Evolutionary conservation across 2,113 vertebrate species (phyloP).

Genomic region (Phrynocephalus versicolor): DNA sequence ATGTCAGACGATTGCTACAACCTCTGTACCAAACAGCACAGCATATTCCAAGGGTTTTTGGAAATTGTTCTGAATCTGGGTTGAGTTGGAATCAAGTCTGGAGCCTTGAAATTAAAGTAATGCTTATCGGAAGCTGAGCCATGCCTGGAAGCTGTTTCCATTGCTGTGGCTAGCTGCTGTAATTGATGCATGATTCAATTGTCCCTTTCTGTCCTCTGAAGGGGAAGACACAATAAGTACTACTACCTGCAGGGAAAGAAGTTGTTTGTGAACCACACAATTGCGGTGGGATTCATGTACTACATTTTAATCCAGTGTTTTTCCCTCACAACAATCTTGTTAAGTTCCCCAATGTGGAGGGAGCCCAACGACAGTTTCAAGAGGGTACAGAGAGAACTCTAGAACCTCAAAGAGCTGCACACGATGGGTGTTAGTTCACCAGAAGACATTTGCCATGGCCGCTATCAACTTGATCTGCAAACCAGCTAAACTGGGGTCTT

Average conservation of each 20-base stretch:
- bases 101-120: not conserved
- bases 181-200: not conserved
- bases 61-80: not conserved
- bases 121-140: not conserved
- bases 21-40: not conserved
- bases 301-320: not conserved
- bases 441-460: not conserved
- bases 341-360: not conserved
- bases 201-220: not conserved
- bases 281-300: not conserved
- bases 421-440: not conserved
- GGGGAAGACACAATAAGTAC: not conserved
- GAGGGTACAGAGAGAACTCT: not conserved
- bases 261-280: not conserved
- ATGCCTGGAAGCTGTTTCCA: conserved; percentile 10
- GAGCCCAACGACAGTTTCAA: not conserved
- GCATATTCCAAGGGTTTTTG: not conserved
- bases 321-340: not conserved
- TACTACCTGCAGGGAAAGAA: not conserved
- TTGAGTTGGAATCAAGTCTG: not conserved
- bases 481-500: not conserved
- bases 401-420: not conserved
- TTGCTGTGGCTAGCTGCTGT: not conserved
- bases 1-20: not conserved
- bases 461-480: conserved; percentile 9